Conservation (phyloP, 2,113 vertebrate species). For the Chauna torquata region DNA sequence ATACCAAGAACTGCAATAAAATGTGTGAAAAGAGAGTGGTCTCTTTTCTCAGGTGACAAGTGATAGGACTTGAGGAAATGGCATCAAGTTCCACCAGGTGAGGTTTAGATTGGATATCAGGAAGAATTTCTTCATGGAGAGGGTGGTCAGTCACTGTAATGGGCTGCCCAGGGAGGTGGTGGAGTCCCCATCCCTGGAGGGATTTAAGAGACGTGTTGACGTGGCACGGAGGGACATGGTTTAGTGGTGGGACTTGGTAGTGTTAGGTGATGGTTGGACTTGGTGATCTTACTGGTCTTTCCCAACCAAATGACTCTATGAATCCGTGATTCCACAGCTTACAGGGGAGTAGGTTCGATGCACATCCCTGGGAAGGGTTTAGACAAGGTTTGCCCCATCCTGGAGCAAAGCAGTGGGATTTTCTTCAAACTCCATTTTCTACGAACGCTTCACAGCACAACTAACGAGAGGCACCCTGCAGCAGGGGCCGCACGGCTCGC, state of each 20-base stretch:
- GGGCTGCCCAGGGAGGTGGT: not conserved
- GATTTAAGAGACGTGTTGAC: not conserved
- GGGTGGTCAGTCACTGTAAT: not conserved
- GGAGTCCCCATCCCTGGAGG: not conserved
- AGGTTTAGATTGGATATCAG: too few species aligned
- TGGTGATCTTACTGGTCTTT: not conserved
- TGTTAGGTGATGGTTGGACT: not conserved
- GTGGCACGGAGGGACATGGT: not conserved
- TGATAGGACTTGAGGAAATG: too few species aligned
- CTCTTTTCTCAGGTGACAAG: too few species aligned
- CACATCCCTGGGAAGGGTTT: not conserved
- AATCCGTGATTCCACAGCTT: not conserved
- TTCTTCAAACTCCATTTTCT: not conserved
- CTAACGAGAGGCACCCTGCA: not conserved
- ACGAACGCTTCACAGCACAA: not conserved
- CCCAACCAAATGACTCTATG: not conserved
- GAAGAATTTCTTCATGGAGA: too few species aligned
- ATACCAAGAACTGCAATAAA: not conserved
- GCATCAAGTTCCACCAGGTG: too few species aligned
- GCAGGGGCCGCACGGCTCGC: not conserved
- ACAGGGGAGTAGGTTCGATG: not conserved
- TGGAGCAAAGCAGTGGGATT: not conserved
- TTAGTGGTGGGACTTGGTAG: not conserved
- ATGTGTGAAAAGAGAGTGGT: not conserved
- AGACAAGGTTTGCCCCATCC: not conserved